Evolutionary conservation across 2,797 vertebrate species (phyloP).

Genomic region (Lacerta bilineata): DNA sequence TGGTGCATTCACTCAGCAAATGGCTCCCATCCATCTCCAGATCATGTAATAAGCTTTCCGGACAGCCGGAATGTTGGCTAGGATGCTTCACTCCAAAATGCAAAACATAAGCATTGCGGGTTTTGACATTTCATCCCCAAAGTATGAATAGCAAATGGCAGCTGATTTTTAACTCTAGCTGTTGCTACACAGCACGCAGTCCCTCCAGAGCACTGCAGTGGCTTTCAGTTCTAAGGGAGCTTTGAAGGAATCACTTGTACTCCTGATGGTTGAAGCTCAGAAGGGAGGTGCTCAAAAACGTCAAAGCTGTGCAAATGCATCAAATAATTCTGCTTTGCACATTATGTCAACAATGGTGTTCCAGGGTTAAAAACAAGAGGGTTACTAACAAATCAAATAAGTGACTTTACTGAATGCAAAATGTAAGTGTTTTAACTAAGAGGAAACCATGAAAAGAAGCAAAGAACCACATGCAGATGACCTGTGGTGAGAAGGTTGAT

Average conservation of each 20-base stretch:
- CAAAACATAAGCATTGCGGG: slow-evolving; percentile 32
- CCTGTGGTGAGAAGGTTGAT: neutral
- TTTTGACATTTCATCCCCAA: slow-evolving; percentile 36
- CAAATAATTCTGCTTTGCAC: neutral
- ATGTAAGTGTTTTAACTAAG: neutral
- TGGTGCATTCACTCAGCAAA: slow-evolving; percentile 39
- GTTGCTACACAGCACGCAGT: slow-evolving; percentile 22
- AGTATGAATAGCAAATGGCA: slow-evolving; percentile 29
- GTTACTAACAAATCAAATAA: neutral
- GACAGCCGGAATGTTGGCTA: slow-evolving; percentile 43
- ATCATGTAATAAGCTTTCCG: slow-evolving; percentile 34
- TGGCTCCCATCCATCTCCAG: slow-evolving; percentile 36
- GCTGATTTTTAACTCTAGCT: slow-evolving; percentile 19
- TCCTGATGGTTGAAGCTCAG: neutral
- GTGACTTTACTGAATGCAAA: neutral
- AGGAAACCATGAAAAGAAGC: neutral
- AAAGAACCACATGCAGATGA: neutral
- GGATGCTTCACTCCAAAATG: slow-evolving; percentile 13
- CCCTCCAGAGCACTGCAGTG: neutral
- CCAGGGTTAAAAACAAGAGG: fast-evolving
- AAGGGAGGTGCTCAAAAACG: neutral
- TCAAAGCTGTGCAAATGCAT: neutral
- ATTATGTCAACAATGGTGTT: fast-evolving
- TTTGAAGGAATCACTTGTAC: neutral
- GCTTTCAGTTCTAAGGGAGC: slow-evolving; percentile 7